phyloP scores from a whole-genome alignment of 1,140 invertebrate genomes.

The Acyrthosiphon pisum region DNA sequence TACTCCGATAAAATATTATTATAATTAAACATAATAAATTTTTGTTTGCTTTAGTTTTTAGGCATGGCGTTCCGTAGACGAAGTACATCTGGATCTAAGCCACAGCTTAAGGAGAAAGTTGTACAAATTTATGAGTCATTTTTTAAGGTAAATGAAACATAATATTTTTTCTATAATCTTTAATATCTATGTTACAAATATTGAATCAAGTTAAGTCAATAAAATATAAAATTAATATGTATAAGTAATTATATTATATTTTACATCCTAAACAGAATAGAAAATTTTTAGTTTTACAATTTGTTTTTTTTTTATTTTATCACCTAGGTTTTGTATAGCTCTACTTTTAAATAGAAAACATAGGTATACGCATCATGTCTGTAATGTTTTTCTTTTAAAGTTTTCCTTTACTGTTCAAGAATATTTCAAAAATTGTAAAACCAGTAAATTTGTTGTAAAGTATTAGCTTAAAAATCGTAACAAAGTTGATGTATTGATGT shows the following conservation, averaged over 20 bases:
- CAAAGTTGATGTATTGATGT: too few relatives aligned
- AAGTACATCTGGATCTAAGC: conserved; percentile 81
- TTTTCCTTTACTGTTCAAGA: neutral
- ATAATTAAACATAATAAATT: neutral
- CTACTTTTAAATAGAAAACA: neutral
- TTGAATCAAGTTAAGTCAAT: too few relatives aligned
- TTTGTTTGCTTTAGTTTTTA: neutral
- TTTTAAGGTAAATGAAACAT: conserved; percentile 71
- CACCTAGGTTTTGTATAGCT: neutral
- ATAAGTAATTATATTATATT: too few relatives aligned
- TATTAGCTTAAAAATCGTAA: too few relatives aligned
- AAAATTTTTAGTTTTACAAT: too few relatives aligned
- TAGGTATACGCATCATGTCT: neutral
- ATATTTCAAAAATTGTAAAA: neutral
- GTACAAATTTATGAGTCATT: conserved; percentile 96
- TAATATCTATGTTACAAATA: neutral
- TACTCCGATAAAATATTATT: neutral
- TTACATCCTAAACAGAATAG: too few relatives aligned
- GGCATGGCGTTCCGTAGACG: conserved; percentile 78
- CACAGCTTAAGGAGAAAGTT: conserved; percentile 92
- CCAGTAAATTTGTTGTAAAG: too few relatives aligned
- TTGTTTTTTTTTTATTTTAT: neutral
- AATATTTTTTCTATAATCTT: conserved; percentile 9
- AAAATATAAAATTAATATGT: too few relatives aligned
- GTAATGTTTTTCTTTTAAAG: neutral